phyloP scores from a whole-genome alignment of 2,797 vertebrate genomes.

The Pterois miles region DNA sequence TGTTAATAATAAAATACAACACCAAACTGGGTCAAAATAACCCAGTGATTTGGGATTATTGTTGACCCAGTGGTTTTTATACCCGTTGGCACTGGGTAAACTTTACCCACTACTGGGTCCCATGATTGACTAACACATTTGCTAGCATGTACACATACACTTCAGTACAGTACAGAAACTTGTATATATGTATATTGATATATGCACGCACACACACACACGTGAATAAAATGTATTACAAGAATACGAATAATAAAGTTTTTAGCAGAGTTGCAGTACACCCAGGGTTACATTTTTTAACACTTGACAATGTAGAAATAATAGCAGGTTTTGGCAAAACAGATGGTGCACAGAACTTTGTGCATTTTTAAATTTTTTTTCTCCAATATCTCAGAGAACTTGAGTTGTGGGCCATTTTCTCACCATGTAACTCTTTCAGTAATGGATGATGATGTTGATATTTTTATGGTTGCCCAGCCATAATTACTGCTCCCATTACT shows the following conservation, averaged over 20 bases:
- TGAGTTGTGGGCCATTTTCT: slow-evolving; percentile 4
- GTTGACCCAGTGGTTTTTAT: no score
- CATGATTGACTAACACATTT: no score
- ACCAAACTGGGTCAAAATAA: no score
- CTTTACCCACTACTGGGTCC: no score
- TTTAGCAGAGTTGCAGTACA: not conserved
- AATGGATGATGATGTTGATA: slow-evolving; percentile 2
- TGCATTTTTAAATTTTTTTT: slow-evolving; percentile 1
- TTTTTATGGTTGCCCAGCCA: slow-evolving; percentile 20
- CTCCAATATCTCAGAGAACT: not conserved
- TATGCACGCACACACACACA: no score
- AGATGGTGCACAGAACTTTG: not conserved
- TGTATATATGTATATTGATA: no score
- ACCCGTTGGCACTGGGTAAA: no score
- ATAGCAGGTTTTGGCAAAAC: not conserved
- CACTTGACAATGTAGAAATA: not conserved
- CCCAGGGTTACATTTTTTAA: not conserved
- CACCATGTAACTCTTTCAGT: slow-evolving; percentile 15
- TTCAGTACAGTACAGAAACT: not conserved
- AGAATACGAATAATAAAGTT: no score
- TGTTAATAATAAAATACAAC: no score
- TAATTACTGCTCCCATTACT: slow-evolving; percentile 42
- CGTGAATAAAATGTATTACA: not conserved
- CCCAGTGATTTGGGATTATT: no score
- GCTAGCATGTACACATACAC: no score